phyloP scores from a whole-genome alignment of 2,888 invertebrate genomes.

The Eupithecia abbreviata region DNA sequence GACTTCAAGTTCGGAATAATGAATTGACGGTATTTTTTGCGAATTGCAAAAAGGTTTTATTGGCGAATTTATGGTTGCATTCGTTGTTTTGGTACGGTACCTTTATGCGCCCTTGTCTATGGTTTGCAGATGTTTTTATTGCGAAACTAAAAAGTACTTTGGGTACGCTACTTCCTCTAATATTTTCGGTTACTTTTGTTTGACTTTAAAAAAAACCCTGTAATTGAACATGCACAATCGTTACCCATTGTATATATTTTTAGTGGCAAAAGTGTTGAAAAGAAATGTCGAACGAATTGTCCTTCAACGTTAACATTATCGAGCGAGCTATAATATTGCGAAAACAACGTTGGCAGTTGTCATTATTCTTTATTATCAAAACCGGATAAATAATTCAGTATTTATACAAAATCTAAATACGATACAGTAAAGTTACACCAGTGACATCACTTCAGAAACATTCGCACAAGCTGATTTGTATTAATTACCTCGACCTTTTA shows the following conservation, averaged over 20 bases:
- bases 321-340: slow-evolving; percentile 32
- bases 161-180: slow-evolving; percentile 48
- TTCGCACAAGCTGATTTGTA: neutral
- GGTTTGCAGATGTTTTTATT: slow-evolving; percentile 65
- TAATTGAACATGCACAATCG: slow-evolving; percentile 51
- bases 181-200: slow-evolving; percentile 53
- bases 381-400: slow-evolving; percentile 21
- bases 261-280: slow-evolving; percentile 53
- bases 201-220: slow-evolving; percentile 57
- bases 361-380: slow-evolving; percentile 31
- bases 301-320: slow-evolving; percentile 42
- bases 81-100: slow-evolving; percentile 71
- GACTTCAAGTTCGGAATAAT: slow-evolving; percentile 49
- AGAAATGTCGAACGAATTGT: slow-evolving; percentile 49
- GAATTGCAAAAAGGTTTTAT: slow-evolving; percentile 59
- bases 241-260: slow-evolving; percentile 42
- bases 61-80: slow-evolving; percentile 65
- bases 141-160: slow-evolving; percentile 48
- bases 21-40: slow-evolving; percentile 63
- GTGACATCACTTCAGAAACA: neutral
- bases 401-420: neutral
- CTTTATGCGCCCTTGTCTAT: slow-evolving; percentile 62
- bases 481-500: neutral
- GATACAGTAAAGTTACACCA: neutral
- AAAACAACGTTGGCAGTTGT: slow-evolving; percentile 25